Percentiles rank a stretch among this genome's conserved stretches.
These are phyloP conservation scores for Colistium nudipinnis DNA, from an alignment of 2,113 vertebrate species.

Conservation along the genomic window DNA sequence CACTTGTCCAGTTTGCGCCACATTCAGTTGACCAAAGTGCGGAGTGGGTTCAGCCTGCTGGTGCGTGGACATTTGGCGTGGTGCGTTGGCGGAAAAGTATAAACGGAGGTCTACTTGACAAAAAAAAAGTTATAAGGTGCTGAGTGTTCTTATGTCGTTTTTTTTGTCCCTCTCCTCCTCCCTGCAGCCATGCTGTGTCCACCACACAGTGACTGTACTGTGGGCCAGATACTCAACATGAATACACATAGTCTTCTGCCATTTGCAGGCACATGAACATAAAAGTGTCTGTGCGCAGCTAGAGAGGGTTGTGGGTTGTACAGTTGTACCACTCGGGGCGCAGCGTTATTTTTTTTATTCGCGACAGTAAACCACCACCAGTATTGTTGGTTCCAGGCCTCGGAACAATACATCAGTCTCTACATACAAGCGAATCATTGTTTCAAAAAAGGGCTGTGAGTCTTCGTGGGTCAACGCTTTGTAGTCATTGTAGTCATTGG, in stretches of 20 bases:
- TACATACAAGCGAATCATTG: slow-evolving; percentile 15
- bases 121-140: slow-evolving; percentile 4
- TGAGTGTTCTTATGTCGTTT: slow-evolving; percentile 30
- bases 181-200: slow-evolving; percentile 40
- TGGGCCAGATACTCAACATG: slow-evolving; percentile 41
- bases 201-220: slow-evolving; percentile 24
- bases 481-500: too few relatives aligned
- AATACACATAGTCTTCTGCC: slow-evolving; percentile 51
- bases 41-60: slow-evolving; percentile 12
- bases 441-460: background rate
- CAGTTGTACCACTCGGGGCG: slow-evolving; percentile 36
- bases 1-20: slow-evolving; percentile 37
- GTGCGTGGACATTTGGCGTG: background rate
- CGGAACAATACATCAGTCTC: slow-evolving; percentile 28
- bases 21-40: slow-evolving; percentile 38
- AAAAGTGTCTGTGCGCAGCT: slow-evolving; percentile 9
- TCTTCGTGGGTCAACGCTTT: slow-evolving; percentile 7
- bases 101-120: background rate
- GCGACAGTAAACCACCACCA: slow-evolving; percentile 34
- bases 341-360: slow-evolving; percentile 29
- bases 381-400: slow-evolving; percentile 6
- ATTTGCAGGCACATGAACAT: background rate
- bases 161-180: slow-evolving; percentile 9
- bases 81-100: too few relatives aligned
- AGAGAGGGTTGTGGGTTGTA: slow-evolving; percentile 14